Conservation (phyloP, 2,888 invertebrate genomes). For the Drosophila ochracea region DNA sequence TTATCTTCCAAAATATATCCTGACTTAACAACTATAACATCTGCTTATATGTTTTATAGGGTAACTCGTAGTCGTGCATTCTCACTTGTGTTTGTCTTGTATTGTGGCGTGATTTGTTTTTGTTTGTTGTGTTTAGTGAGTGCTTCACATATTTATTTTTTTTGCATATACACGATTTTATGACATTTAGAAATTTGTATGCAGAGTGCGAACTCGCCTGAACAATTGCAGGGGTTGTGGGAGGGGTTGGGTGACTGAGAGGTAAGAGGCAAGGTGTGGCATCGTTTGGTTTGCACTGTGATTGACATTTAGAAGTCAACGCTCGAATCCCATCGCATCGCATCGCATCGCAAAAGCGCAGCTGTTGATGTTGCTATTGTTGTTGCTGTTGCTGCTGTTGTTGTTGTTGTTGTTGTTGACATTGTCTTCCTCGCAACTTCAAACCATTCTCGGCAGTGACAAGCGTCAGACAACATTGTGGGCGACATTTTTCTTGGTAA, state of each 20-base stretch:
- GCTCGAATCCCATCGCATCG: constrained; percentile 57
- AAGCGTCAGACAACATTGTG: constrained; percentile 20
- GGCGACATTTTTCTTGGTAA: constrained; percentile 59
- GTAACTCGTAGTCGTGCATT: not conserved
- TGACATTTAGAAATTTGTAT: constrained; percentile 69
- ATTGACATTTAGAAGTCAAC: constrained; percentile 79
- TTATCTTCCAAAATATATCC: accelerated
- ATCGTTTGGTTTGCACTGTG: constrained; percentile 43
- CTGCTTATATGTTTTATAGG: not conserved
- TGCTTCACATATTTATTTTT: constrained; percentile 46
- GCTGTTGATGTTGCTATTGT: not conserved
- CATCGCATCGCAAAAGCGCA: constrained; percentile 23
- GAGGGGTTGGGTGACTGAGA: not conserved
- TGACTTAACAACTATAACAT: accelerated
- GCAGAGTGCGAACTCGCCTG: constrained; percentile 67
- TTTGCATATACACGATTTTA: constrained; percentile 60
- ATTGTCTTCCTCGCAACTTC: constrained; percentile 51
- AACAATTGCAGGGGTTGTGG: not conserved
- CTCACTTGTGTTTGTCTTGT: not conserved
- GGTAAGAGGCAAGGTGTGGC: not conserved
- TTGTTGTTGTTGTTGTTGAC: constrained; percentile 33
- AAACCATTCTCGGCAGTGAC: not conserved
- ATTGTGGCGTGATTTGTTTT: constrained; percentile 66
- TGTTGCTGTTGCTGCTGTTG: not conserved
- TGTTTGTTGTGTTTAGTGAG: constrained; percentile 45